Percentiles rank a stretch among this genome's conserved stretches.
Conservation (phyloP, 1,140 invertebrate species). For the Atopsyche davidsoni region DNA sequence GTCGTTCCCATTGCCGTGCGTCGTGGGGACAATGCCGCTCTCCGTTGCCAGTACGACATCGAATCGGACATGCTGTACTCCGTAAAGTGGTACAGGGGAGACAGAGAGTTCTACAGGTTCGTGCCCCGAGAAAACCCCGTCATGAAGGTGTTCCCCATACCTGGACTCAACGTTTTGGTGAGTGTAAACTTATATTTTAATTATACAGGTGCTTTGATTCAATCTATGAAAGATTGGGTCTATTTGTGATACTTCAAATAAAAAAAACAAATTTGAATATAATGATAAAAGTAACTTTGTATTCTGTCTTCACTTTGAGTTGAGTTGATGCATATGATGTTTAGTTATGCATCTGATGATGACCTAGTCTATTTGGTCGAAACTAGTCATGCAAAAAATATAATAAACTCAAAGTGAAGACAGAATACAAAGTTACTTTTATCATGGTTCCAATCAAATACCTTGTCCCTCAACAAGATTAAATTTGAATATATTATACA, state of each 20-base stretch:
- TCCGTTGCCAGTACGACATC: conserved; percentile 54
- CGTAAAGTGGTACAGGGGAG: conserved; percentile 59
- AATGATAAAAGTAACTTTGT: too few relatives aligned
- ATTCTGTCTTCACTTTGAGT: too few relatives aligned
- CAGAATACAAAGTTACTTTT: too few relatives aligned
- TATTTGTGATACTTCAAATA: not conserved
- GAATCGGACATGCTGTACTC: conserved; percentile 50
- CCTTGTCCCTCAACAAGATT: too few relatives aligned
- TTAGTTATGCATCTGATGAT: too few relatives aligned
- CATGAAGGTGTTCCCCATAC: conserved; percentile 41
- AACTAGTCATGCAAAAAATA: too few relatives aligned
- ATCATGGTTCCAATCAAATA: too few relatives aligned
- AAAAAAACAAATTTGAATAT: not conserved
- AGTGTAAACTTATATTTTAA: conserved; percentile 8
- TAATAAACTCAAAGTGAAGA: too few relatives aligned
- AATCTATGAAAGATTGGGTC: not conserved
- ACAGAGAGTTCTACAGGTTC: conserved; percentile 54
- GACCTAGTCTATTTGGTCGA: too few relatives aligned
- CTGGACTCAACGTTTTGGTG: conserved; percentile 44
- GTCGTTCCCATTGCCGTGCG: conserved; percentile 48
- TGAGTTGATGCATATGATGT: too few relatives aligned
- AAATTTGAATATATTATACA: too few relatives aligned
- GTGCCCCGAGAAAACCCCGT: conserved; percentile 46
- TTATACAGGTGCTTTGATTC: not conserved
- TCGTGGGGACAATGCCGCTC: conserved; percentile 46